phyloP scores from a whole-genome alignment of 2,797 vertebrate genomes.

The Galaxias olidus region DNA sequence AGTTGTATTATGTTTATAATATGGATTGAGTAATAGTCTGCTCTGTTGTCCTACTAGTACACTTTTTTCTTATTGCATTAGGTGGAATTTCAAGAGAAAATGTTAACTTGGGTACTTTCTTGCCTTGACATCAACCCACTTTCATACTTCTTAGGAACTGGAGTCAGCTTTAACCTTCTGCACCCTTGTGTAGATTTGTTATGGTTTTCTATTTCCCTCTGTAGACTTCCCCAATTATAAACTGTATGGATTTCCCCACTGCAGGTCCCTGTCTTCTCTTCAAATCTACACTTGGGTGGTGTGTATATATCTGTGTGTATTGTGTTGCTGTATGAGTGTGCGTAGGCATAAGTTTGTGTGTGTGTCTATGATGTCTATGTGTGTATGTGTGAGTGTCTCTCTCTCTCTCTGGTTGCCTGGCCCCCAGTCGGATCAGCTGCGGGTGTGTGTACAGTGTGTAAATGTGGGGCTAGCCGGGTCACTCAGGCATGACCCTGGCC shows the following conservation, averaged over 20 bases:
- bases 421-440: slow-evolving; percentile 62
- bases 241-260: slow-evolving; percentile 70
- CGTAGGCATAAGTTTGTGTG: slow-evolving; percentile 21
- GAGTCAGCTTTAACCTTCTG: slow-evolving; percentile 58
- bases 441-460: slow-evolving; percentile 70
- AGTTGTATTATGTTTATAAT: too few relatives aligned
- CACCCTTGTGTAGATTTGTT: slow-evolving; percentile 68
- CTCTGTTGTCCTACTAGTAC: too few relatives aligned
- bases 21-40: too few relatives aligned
- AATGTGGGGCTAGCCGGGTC: slow-evolving; percentile 71
- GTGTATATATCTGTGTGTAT: slow-evolving; percentile 36
- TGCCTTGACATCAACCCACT: slow-evolving; percentile 32
- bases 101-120: too few relatives aligned
- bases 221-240: slow-evolving; percentile 74
- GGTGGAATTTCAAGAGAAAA: too few relatives aligned
- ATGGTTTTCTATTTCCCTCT: slow-evolving; percentile 69
- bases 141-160: slow-evolving; percentile 48
- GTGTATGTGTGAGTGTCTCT: slow-evolving; percentile 4
- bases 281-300: slow-evolving; percentile 47
- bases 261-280: slow-evolving; percentile 64
- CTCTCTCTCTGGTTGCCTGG: slow-evolving; percentile 27
- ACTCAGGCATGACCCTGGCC: slow-evolving; percentile 74
- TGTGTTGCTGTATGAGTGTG: slow-evolving; percentile 5
- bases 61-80: too few relatives aligned
- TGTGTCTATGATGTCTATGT: slow-evolving; percentile 3